phyloP scores from a whole-genome alignment of 35 echinoderm and acorn worm genomes.

The Holothuria glaberrima region DNA sequence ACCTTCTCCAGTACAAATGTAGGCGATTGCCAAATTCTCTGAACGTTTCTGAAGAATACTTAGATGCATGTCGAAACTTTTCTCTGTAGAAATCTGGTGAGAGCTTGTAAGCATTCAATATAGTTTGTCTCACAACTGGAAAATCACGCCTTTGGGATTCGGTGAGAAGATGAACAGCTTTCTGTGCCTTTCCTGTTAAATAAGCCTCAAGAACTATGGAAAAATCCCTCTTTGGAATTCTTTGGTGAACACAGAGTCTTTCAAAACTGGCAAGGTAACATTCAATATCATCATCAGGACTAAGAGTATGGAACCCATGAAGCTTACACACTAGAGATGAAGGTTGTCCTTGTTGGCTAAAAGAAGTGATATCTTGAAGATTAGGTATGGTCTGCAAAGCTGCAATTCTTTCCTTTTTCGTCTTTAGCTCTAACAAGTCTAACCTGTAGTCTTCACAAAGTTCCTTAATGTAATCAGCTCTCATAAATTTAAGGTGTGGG shows the following conservation, averaged over 20 bases:
- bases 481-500: slow-evolving; percentile 5
- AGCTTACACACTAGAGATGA: background rate
- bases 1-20: slow-evolving; percentile 8
- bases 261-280: slow-evolving; percentile 14
- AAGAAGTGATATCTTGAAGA: background rate
- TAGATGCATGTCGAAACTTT: slow-evolving; percentile 7
- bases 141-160: background rate
- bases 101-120: slow-evolving; percentile 1
- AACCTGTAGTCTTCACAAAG: background rate
- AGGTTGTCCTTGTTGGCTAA: background rate
- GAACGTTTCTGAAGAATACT: background rate
- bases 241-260: background rate
- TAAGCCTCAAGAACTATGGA: slow-evolving; percentile 4
- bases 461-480: slow-evolving; percentile 12
- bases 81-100: slow-evolving; percentile 36
- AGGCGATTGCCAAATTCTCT: background rate
- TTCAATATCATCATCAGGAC: slow-evolving; percentile 30
- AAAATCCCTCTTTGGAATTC: background rate
- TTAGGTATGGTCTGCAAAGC: background rate
- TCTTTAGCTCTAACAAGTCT: background rate
- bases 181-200: slow-evolving; percentile 30
- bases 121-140: background rate
- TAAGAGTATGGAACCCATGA: background rate
- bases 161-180: slow-evolving; percentile 16
- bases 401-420: slow-evolving; percentile 15